Evolutionary conservation across 2,797 vertebrate species (phyloP).

Genomic region (Scolopax bukidnonensis): DNA sequence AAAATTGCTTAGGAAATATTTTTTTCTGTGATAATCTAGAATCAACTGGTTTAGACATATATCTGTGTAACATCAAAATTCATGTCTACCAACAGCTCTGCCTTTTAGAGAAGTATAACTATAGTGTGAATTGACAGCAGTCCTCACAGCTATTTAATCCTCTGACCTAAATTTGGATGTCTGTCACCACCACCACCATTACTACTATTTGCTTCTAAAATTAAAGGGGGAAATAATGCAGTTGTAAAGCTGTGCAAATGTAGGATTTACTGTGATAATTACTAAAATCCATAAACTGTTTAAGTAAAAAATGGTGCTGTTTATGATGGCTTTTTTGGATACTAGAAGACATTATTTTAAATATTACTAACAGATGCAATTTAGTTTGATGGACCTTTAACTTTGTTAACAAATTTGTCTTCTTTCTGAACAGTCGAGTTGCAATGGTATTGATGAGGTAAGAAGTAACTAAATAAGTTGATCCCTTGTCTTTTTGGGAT

Average conservation of each 20-base stretch:
- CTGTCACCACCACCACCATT: neutral
- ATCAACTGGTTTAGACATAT: neutral
- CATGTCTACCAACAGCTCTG: neutral
- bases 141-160: neutral
- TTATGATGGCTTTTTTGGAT: neutral
- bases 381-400: neutral
- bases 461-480: neutral
- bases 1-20: neutral
- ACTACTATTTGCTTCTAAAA: neutral
- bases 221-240: neutral
- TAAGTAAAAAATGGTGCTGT: neutral
- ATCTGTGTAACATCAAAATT: neutral
- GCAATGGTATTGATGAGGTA: neutral
- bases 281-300: neutral
- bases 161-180: neutral
- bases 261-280: neutral
- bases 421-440: neutral
- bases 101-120: neutral
- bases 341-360: neutral
- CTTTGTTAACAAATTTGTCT: neutral
- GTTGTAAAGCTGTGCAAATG: neutral
- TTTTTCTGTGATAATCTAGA: neutral
- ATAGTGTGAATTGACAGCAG: neutral
- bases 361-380: neutral
- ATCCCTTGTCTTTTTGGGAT: neutral